Base-by-base conservation (phyloP, 1,140 invertebrate species). In the Lepeophtheirus salmonis region DNA sequence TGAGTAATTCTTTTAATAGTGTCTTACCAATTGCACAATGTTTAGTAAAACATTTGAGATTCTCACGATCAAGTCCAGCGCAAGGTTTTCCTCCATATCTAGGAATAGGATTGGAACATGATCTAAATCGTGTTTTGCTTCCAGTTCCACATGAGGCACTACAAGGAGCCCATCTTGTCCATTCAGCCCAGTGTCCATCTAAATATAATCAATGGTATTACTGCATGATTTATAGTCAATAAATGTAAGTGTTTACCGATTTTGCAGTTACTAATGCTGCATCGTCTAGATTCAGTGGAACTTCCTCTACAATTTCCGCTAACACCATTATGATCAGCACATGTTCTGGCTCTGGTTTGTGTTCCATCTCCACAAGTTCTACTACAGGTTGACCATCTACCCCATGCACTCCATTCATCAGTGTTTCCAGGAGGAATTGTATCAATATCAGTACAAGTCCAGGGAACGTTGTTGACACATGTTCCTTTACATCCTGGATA, bases 71-170 rank as follows among this genome's bases (percentile, higher is more conserved):
- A 41, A 56, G 59, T 1, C 70, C 70, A 26, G 65, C 61, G 60
- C 70, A 71, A 1, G 64, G 41, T 56, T 64, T 56, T 2, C 73
- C 73, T 25, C 71, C 71, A 55, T 65, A 67, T 20, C 65, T 64
- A 3, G 71, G 70, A 21, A 66, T 62, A 1, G 72, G 73, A 57
- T 69, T 70, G 2, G 67, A 65, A 63, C 73, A 74, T 0, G 62
- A 63, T 30, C 73, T 62, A 4, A 59, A 53, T 13, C 73, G 64
- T 2, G 63, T 64, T 62, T 69, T 67, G 6, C 64, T 53, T 0
- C 86, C 86, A 12, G 81, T 74, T 14, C 83, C 82, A 82, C 22
- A 76, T 3, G 71, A 70, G n/a, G 66, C 59, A 2, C 67, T 67
- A 62, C 72, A 73, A 17, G 62, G 60, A 14, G 67, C 68, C 72